These are phyloP conservation scores for Guaruba guarouba DNA, from an alignment of 2,113 vertebrate species.

Conservation along the genomic window DNA sequence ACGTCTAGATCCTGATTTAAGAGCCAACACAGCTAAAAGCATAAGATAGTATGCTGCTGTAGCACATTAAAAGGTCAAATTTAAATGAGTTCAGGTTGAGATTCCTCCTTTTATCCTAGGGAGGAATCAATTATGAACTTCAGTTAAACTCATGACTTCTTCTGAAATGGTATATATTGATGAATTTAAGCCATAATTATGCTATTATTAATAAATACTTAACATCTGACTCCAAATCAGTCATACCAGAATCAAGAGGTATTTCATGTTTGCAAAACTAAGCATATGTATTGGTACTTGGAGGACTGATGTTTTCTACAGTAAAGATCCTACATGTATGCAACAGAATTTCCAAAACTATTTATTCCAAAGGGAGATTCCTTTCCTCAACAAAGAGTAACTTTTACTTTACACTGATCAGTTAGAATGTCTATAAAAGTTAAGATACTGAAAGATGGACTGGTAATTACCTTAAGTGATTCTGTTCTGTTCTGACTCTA, in stretches of 20 bases:
- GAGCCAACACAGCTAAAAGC: conserved; percentile 33
- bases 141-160: neutral
- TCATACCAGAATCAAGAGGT: neutral
- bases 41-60: conserved; percentile 44
- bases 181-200: neutral
- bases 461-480: neutral
- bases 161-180: neutral
- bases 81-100: conserved; percentile 58
- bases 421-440: neutral
- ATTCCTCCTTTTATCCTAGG: neutral
- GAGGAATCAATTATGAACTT: conserved; percentile 18
- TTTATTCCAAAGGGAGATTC: neutral
- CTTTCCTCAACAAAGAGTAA: neutral
- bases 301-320: neutral
- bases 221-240: neutral
- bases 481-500: neutral
- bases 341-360: neutral
- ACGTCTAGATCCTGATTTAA: conserved; percentile 65
- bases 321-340: neutral
- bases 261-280: neutral
- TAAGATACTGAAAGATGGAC: neutral
- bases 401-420: neutral
- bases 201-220: conserved; percentile 17
- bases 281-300: neutral
- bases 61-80: conserved; percentile 68